These are phyloP conservation scores for Heliconius hewitsoni DNA, from an alignment of 1,140 invertebrate species.

Conservation along the genomic window DNA sequence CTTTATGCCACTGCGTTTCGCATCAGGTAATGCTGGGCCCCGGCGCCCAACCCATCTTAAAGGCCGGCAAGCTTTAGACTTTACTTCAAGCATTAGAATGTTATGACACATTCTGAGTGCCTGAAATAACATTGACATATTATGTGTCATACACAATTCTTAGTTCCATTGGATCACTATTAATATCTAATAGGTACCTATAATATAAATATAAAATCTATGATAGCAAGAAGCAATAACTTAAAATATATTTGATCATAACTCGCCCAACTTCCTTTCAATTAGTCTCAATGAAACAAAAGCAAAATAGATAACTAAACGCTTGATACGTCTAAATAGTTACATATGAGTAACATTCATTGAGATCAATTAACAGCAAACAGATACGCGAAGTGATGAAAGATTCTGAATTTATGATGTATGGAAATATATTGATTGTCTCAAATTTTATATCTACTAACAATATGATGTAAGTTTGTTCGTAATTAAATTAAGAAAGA, in stretches of 20 bases:
- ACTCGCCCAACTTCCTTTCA: background rate
- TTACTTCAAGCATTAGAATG: too few relatives aligned
- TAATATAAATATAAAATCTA: too few relatives aligned
- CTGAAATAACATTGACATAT: too few relatives aligned
- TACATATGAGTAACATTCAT: conserved; percentile 20
- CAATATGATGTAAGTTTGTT: background rate
- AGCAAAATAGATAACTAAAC: conserved; percentile 15
- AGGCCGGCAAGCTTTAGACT: too few relatives aligned
- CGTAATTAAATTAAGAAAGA: background rate
- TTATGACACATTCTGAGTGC: too few relatives aligned
- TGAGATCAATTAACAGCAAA: conserved; percentile 30
- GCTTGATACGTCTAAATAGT: background rate
- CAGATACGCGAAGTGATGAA: conserved; percentile 3
- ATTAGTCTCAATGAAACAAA: conserved; percentile 19
- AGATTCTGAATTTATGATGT: conserved; percentile 1
- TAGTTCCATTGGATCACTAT: too few relatives aligned
- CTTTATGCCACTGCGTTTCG: too few relatives aligned
- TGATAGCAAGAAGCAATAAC: too few relatives aligned
- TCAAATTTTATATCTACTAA: background rate
- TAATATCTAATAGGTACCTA: too few relatives aligned
- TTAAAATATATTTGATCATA: background rate
- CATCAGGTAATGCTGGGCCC: too few relatives aligned
- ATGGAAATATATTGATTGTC: background rate
- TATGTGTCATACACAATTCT: too few relatives aligned
- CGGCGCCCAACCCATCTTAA: too few relatives aligned